Evolutionary conservation across 2,888 invertebrate genomes (phyloP).

Genomic region (Parnassius apollo): DNA sequence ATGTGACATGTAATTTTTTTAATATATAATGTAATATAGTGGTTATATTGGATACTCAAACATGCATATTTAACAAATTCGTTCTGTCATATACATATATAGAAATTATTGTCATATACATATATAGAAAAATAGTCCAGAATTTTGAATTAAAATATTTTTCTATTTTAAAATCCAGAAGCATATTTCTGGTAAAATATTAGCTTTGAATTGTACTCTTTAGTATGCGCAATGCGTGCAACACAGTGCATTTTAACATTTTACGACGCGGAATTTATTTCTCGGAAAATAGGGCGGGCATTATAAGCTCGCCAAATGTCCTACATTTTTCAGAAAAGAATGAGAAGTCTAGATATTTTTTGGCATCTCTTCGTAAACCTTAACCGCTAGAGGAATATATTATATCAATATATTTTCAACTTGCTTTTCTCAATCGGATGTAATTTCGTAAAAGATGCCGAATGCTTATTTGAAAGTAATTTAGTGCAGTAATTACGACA

Average conservation of each 20-base stretch:
- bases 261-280: slow-evolving; percentile 14
- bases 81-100: no score
- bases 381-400: not conserved
- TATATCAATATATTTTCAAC: no score
- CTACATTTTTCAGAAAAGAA: slow-evolving; percentile 5
- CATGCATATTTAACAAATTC: no score
- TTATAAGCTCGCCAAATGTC: slow-evolving; percentile 17
- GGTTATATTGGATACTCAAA: no score
- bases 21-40: no score
- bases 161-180: no score
- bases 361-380: slow-evolving; percentile 8
- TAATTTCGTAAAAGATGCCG: no score
- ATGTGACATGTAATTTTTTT: no score
- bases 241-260: slow-evolving; percentile 15
- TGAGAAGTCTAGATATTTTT: not conserved
- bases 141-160: no score
- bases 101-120: no score
- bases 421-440: slow-evolving; percentile 44
- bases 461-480: slow-evolving; percentile 1
- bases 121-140: no score
- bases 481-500: no score
- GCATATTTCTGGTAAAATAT: slow-evolving; percentile 10
- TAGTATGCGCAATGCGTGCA: slow-evolving; percentile 9
- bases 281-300: slow-evolving; percentile 13
- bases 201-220: slow-evolving; percentile 5